Conservation (phyloP, 2,797 vertebrate genomes). For the Cyclura pinguis region DNA sequence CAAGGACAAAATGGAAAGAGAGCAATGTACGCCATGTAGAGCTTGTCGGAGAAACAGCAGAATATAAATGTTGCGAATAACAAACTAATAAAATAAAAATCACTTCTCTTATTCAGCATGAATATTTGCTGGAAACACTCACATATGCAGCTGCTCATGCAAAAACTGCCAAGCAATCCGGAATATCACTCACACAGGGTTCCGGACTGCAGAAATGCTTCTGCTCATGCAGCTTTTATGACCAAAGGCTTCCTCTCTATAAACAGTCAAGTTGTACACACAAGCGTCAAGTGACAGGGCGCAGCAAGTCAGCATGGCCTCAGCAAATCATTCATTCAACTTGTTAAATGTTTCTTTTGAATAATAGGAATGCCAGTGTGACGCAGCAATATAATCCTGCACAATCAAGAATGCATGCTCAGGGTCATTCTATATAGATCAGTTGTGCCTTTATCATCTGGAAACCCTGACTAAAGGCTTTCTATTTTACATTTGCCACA, state of each 20-base stretch:
- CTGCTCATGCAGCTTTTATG: too few species aligned
- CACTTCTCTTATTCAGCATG: neutral
- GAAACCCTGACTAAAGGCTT: neutral
- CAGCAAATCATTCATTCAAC: neutral
- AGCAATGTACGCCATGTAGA: too few species aligned
- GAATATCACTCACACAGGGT: neutral
- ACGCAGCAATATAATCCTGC: neutral
- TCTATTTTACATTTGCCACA: too few species aligned
- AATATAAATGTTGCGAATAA: too few species aligned
- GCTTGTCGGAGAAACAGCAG: too few species aligned
- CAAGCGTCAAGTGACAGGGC: neutral
- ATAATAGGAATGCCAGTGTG: neutral
- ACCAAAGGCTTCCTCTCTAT: neutral
- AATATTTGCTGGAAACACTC: neutral
- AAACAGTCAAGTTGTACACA: neutral
- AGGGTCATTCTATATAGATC: neutral
- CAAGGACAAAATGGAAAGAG: too few species aligned
- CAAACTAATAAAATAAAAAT: too few species aligned
- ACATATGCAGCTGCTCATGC: too few species aligned
- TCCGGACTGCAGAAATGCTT: neutral
- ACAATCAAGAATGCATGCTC: neutral
- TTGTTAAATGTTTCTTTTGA: neutral
- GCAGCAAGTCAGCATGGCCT: too few species aligned
- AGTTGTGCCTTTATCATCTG: neutral
- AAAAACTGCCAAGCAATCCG: neutral